A percentile compares a stretch with the other conserved stretches of the same genome.
Conservation (phyloP, 2,113 vertebrate genomes). For the Lepus americanus region DNA sequence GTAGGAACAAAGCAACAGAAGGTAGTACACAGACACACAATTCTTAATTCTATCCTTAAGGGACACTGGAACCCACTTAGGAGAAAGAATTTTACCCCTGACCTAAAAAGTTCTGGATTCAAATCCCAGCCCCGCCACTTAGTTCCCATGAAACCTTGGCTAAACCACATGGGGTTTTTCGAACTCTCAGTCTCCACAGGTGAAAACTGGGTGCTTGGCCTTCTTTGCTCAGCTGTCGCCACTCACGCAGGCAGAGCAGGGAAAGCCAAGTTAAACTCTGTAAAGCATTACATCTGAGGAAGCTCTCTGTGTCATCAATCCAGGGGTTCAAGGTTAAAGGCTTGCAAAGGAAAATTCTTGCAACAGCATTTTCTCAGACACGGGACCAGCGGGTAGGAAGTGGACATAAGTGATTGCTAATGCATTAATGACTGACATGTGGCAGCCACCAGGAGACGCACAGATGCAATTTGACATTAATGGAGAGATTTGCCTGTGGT, state of each 20-base stretch:
- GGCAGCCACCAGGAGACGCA: slow-evolving; percentile 88
- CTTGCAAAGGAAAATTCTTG: slow-evolving; percentile 73
- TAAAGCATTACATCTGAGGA: background rate
- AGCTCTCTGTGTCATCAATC: slow-evolving; percentile 46
- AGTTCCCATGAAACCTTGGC: background rate
- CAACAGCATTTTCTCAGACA: slow-evolving; percentile 81
- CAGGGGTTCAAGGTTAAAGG: slow-evolving; percentile 85
- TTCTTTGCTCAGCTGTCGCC: background rate
- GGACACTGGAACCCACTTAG: background rate
- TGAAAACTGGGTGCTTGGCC: background rate
- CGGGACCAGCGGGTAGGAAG: slow-evolving; percentile 89
- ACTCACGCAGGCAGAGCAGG: background rate
- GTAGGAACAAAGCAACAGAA: background rate
- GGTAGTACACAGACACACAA: background rate
- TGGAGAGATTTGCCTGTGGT: slow-evolving; percentile 96
- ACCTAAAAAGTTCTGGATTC: background rate
- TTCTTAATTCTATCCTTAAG: background rate
- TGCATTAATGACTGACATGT: slow-evolving; percentile 94
- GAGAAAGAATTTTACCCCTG: background rate
- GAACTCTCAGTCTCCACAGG: background rate
- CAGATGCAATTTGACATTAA: slow-evolving; percentile 96
- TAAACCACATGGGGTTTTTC: background rate
- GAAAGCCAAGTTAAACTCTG: background rate
- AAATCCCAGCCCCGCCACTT: background rate
- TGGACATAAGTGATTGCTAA: slow-evolving; percentile 88